phyloP scores from a whole-genome alignment of 2,113 vertebrate genomes.

The Gopherus evgoodei region DNA sequence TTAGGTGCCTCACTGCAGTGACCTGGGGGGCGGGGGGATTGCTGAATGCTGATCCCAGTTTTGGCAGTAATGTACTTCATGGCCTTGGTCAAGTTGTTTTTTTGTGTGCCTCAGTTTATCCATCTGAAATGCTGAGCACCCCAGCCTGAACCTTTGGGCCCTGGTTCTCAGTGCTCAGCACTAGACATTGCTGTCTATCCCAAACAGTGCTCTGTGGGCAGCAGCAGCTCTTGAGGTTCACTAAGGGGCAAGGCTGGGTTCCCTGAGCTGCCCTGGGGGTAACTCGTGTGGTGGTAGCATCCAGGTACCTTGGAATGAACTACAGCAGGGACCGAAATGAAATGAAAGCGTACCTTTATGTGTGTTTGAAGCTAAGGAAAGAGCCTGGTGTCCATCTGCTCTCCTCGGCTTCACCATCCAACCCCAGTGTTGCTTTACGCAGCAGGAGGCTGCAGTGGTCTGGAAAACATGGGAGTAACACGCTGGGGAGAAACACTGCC shows the following conservation, averaged over 20 bases:
- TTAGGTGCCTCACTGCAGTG: neutral
- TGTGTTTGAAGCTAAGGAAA: constrained; percentile 1
- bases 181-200: neutral
- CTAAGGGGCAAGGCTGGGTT: neutral
- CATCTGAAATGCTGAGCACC: neutral
- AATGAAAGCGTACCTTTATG: neutral
- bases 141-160: neutral
- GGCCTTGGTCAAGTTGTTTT: neutral
- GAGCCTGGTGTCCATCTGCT: neutral
- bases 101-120: constrained; percentile 1
- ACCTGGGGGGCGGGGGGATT: neutral
- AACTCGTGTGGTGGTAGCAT: constrained; percentile 1
- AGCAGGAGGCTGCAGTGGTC: neutral
- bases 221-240: neutral
- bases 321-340: neutral
- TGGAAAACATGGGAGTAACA: neutral
- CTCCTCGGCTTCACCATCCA: neutral
- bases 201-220: neutral
- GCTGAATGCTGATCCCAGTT: neutral
- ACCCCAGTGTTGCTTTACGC: neutral
- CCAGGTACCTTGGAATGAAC: neutral
- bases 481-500: neutral
- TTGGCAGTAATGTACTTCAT: neutral
- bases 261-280: neutral
- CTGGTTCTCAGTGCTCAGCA: neutral